Conservation (phyloP, 2,888 invertebrate species). For the Andrena bucephala region DNA sequence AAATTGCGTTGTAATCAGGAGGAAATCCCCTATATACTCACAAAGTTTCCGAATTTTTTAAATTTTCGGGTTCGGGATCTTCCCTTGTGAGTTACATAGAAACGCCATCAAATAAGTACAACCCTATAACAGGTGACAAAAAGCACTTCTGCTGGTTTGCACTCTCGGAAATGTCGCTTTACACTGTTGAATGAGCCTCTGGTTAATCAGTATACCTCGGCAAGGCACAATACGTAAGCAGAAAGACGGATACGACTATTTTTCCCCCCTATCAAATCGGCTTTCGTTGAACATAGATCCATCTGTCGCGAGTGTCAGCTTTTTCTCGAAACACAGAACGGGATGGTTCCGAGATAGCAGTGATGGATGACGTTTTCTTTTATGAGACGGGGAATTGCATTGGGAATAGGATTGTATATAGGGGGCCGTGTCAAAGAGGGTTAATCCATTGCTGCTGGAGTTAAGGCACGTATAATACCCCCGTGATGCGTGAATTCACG, state of each 20-base stretch:
- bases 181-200: too few species aligned
- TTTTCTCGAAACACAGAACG: conserved; percentile 25
- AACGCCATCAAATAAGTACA: too few species aligned
- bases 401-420: conserved; percentile 16
- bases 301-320: conserved; percentile 28
- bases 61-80: too few species aligned
- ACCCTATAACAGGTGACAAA: too few species aligned
- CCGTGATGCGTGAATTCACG: conserved; percentile 27
- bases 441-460: conserved; percentile 54
- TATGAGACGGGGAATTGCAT: conserved; percentile 26
- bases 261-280: conserved; percentile 35
- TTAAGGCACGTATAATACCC: conserved; percentile 53
- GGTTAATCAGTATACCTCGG: too few species aligned
- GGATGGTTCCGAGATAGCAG: conserved; percentile 14
- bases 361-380: conserved; percentile 56
- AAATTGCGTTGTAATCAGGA: too few species aligned
- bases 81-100: too few species aligned
- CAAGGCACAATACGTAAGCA: neutral
- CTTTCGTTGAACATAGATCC: conserved; percentile 39
- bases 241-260: neutral
- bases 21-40: too few species aligned
- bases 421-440: conserved; percentile 21
- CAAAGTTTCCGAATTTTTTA: too few species aligned
- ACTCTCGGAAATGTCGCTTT: too few species aligned
- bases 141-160: too few species aligned